Percentiles rank a stretch among this genome's conserved stretches.
Conservation (phyloP, 2,888 invertebrate genomes). For the Nomada goodeniana region DNA sequence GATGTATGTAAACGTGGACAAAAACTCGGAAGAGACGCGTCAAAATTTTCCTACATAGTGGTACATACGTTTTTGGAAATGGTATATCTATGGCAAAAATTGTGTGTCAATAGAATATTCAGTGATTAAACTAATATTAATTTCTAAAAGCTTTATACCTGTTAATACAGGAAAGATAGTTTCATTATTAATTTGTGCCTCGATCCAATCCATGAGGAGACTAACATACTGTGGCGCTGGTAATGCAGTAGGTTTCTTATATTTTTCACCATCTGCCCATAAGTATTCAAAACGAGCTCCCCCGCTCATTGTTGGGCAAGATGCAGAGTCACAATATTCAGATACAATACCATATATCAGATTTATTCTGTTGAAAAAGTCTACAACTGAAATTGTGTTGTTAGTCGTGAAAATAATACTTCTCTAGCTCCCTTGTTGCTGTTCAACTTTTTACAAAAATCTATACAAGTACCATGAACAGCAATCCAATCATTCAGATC, state of each 20-base stretch:
- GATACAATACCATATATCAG: constrained; percentile 95
- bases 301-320: constrained; percentile 96
- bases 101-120: neutral
- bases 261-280: constrained; percentile 94
- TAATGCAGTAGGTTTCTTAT: constrained; percentile 91
- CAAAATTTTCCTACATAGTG: constrained; percentile 93
- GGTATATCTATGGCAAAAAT: constrained; percentile 88
- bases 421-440: neutral
- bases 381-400: constrained; percentile 88
- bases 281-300: constrained; percentile 95
- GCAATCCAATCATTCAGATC: constrained; percentile 96
- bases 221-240: constrained; percentile 94
- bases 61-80: constrained; percentile 93
- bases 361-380: constrained; percentile 97
- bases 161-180: constrained; percentile 93
- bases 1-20: constrained; percentile 97
- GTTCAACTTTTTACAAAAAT: constrained; percentile 2
- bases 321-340: constrained; percentile 92
- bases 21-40: constrained; percentile 95
- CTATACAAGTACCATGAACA: constrained; percentile 90
- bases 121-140: neutral
- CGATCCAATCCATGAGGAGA: constrained; percentile 96
- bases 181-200: constrained; percentile 95
- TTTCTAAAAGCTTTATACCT: constrained; percentile 82
- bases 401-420: neutral